Conservation (phyloP, 1,140 invertebrate species). For the Whitmania pigra region DNA sequence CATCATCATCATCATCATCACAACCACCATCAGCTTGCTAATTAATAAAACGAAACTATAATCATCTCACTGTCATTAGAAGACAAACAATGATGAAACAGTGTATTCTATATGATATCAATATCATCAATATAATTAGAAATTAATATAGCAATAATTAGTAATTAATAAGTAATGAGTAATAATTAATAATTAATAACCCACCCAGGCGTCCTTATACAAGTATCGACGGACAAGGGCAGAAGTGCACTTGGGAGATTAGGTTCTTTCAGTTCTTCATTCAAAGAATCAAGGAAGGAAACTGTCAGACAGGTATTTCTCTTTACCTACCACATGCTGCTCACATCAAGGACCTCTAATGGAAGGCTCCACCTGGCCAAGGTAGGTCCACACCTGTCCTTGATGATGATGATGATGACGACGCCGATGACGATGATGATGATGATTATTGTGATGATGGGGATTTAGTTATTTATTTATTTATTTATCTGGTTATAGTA, state of each 20-base stretch:
- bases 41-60: too few relatives aligned
- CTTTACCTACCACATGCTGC: slow-evolving; percentile 72
- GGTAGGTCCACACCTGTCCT: slow-evolving; percentile 33
- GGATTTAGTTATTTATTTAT: too few relatives aligned
- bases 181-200: too few relatives aligned
- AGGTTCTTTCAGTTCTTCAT: slow-evolving; percentile 46
- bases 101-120: too few relatives aligned
- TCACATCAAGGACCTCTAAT: slow-evolving; percentile 66
- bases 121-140: too few relatives aligned
- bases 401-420: slow-evolving; percentile 15
- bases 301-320: slow-evolving; percentile 66
- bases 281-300: slow-evolving; percentile 55
- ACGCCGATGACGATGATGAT: slow-evolving; percentile 13
- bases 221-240: slow-evolving; percentile 51
- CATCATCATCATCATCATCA: too few relatives aligned
- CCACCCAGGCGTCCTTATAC: slow-evolving; percentile 53
- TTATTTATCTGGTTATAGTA: too few relatives aligned
- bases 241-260: slow-evolving; percentile 48
- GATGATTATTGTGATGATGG: slow-evolving; percentile 11
- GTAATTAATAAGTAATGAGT: too few relatives aligned
- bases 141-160: too few relatives aligned
- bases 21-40: too few relatives aligned
- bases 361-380: slow-evolving; percentile 72
- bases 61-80: too few relatives aligned
- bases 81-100: too few relatives aligned